Evolutionary conservation across 2,888 invertebrate species (phyloP).

Genomic region (Polia nebulosa): DNA sequence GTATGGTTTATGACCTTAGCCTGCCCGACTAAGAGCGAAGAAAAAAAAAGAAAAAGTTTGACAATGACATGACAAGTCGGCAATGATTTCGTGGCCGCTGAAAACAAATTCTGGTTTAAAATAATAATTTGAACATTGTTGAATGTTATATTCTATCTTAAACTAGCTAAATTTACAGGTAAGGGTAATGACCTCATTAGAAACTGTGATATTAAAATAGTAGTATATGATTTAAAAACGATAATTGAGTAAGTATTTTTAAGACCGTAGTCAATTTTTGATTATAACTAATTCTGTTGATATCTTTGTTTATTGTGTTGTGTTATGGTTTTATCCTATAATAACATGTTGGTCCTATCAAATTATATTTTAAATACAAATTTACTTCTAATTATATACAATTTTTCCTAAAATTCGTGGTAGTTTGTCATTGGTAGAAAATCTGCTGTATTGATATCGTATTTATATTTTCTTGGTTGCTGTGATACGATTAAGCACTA

Average conservation of each 20-base stretch:
- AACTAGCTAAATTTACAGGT: slow-evolving; percentile 43
- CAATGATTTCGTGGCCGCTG: slow-evolving; percentile 78
- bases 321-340: slow-evolving; percentile 21
- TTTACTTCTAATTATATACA: too few species aligned
- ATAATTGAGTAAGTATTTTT: slow-evolving; percentile 16
- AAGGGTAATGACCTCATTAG: slow-evolving; percentile 16
- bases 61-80: slow-evolving; percentile 74
- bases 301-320: slow-evolving; percentile 4
- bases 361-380: background rate
- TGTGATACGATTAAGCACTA: slow-evolving; percentile 35
- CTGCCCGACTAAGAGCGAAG: too few species aligned
- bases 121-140: slow-evolving; percentile 38
- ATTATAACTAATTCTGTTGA: slow-evolving; percentile 25
- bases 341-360: background rate
- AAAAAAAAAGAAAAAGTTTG: too few species aligned
- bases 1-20: too few species aligned
- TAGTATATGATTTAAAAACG: background rate
- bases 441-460: slow-evolving; percentile 14
- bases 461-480: slow-evolving; percentile 44
- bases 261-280: background rate
- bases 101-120: slow-evolving; percentile 64
- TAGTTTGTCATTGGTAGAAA: slow-evolving; percentile 15
- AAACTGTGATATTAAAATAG: background rate
- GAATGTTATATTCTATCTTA: slow-evolving; percentile 37
- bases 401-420: slow-evolving; percentile 13